Conservation (phyloP, 2,888 invertebrate species). For the Drosophila leonis region DNA sequence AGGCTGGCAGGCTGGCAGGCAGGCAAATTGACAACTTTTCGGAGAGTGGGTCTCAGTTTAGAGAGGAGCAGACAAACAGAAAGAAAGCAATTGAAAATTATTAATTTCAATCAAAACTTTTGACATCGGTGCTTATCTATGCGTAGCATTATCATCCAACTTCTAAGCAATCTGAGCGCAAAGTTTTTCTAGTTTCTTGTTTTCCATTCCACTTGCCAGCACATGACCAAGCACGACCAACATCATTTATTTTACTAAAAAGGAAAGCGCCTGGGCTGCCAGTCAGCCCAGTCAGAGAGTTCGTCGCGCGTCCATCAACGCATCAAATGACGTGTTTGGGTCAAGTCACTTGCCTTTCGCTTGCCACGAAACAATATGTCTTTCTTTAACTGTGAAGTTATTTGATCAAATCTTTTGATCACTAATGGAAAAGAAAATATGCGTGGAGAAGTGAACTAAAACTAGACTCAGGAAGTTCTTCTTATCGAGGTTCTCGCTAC, state of each 20-base stretch:
- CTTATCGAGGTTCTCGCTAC: not conserved
- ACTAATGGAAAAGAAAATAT: not conserved
- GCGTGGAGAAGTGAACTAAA: not conserved
- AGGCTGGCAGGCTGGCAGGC: slow-evolving; percentile 5
- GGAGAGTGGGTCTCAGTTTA: slow-evolving; percentile 11
- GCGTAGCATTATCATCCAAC: slow-evolving; percentile 57
- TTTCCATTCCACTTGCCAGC: slow-evolving; percentile 50
- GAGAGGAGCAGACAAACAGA: not conserved
- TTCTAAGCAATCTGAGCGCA: slow-evolving; percentile 58
- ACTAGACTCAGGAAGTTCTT: not conserved
- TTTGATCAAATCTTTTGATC: not conserved
- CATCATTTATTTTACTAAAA: slow-evolving; percentile 63
- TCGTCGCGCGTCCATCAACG: slow-evolving; percentile 15
- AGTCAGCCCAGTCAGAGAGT: slow-evolving; percentile 9
- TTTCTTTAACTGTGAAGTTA: not conserved
- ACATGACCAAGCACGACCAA: slow-evolving; percentile 34
- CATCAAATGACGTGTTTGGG: not conserved
- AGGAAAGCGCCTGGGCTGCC: slow-evolving; percentile 3
- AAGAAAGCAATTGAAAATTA: slow-evolving; percentile 70
- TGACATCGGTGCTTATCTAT: slow-evolving; percentile 70
- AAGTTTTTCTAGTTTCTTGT: slow-evolving; percentile 49
- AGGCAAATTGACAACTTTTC: slow-evolving; percentile 56
- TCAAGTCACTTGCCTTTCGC: not conserved
- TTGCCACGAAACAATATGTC: not conserved
- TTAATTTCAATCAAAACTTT: slow-evolving; percentile 79